Percentiles rank a stretch among this genome's conserved stretches.
Conservation (phyloP, 2,797 vertebrate species). For the Agapornis canus region DNA sequence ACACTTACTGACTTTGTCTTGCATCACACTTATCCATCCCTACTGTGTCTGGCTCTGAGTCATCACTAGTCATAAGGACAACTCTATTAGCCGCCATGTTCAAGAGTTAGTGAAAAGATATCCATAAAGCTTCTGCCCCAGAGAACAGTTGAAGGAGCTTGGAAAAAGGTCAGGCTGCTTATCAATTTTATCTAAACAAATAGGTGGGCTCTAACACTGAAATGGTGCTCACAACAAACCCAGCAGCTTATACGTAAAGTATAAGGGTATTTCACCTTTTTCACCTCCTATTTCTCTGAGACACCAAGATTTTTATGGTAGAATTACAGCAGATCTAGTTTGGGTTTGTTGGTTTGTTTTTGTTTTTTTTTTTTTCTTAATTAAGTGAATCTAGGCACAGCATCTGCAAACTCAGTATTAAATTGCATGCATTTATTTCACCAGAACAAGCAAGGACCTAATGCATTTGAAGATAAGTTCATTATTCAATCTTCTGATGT, state of each 20-base stretch:
- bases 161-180: background rate
- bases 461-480: conserved; percentile 16
- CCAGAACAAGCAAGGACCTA: conserved; percentile 23
- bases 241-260: background rate
- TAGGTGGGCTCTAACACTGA: background rate
- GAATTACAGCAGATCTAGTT: background rate
- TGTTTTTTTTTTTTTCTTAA: background rate
- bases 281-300: background rate
- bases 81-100: background rate
- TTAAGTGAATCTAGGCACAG: background rate
- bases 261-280: background rate
- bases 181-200: background rate
- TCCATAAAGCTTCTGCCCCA: background rate
- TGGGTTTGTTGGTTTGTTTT: background rate
- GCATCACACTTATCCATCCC: background rate
- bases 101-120: background rate
- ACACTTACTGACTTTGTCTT: background rate
- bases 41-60: background rate
- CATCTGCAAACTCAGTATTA: background rate
- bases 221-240: background rate
- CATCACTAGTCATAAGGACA: conserved; percentile 7
- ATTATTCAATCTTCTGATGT: conserved; percentile 43
- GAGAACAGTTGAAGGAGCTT: background rate
- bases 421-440: background rate
- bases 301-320: background rate